Base-by-base conservation (phyloP, 1,140 invertebrate species). In the Laodelphax striatellus region DNA sequence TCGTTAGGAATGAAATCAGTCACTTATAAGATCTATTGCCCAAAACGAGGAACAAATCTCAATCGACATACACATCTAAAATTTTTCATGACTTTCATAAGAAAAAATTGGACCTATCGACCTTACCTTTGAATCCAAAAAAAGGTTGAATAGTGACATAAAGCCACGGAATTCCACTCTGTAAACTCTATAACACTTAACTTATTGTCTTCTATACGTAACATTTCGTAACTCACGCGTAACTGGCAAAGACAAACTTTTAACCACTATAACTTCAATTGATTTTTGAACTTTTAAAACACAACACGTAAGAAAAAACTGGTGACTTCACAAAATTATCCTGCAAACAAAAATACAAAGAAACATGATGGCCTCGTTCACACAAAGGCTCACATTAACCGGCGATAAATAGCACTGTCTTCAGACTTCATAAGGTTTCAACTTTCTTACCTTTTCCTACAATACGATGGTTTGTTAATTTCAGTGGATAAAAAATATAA, bases 381-480 rank as follows among this genome's bases (percentile, higher is more conserved):
- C 28, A 60, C 28, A 53, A 38, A 53, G 56, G 46, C 34, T 44
- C 41, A 44, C 28, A 31, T 21, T 16, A 34, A 31, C 34, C 58
- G 17, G 58, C 58, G 50, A 31, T 22, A 53, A 28, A 58, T 19
- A 60, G 16, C 58, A 50, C 34, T 60, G 50, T 54, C 58, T 60
- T 60, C 50, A 60, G 10, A 24, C 34, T 54, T 52, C 31, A 54
- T 60, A 41, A 38, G 34, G 34, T 38, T 60, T 52, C 50, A 60
- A 52, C 28, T 53, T 50, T 60, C 58, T 60, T 60, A 60, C 58
- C 58, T 60, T 60, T 60, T 60, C 56, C 56, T 58, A 58, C 22
- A 31, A 58, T 46, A 14, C 34, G 56, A 58, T 31, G 56, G 22
- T 42, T 56, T 19, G 55, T 42, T 38, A 56, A 38, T 11, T 38